Evolutionary conservation across 1,140 invertebrate genomes (phyloP), one percentile per base, ranked within the genome.

Genomic region (Copidosoma floridanum): DNA sequence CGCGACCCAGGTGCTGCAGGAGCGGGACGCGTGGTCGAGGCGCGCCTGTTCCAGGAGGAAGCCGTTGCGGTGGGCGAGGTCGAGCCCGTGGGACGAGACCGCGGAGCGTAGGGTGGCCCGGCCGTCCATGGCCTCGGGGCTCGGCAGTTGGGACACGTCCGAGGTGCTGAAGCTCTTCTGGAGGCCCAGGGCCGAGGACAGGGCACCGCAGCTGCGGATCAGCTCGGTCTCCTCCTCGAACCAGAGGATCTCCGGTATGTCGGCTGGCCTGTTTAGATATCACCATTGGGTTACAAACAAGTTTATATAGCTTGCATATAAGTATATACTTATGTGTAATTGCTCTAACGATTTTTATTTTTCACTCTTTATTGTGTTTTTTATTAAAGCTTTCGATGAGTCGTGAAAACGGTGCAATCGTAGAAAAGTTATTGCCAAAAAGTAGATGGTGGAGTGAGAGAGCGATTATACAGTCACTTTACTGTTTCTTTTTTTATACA

Each of bases 1-100:
- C 2, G 90, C 91, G 0, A 93, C 91, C 90, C 91, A 93, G 0
- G 90, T 93, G 52, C 90, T 92, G 73, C 90, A 93, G 0, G 90
- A 92, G 1, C 91, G 83, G 0, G 90, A 92, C 0, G 88, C 85
- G 23, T 87, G 85, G 58, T 89, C 87, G 24, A 89, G 76, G 41
- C 82, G 78, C 1, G 82, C 78, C 51, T 85, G 81, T 61, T 86
- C 81, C 32, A 86, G 67, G 14, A 86, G 68, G 63, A 85, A 80
- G 11, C 82, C 81, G 52, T 82, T 85, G 18, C 86, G 77, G 64
- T 87, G 81, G 2, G 85, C 81, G 0, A 85, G 84, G 63, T 87
- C 85, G 29, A 91, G 74, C 0, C 86, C 85, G 43, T 89, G 75
- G 38, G 89, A 85, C 1, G 88, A 88, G 2, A 88, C 85, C 0